Evolutionary conservation across 2,113 vertebrate genomes (phyloP).

Genomic region (Bucco capensis): DNA sequence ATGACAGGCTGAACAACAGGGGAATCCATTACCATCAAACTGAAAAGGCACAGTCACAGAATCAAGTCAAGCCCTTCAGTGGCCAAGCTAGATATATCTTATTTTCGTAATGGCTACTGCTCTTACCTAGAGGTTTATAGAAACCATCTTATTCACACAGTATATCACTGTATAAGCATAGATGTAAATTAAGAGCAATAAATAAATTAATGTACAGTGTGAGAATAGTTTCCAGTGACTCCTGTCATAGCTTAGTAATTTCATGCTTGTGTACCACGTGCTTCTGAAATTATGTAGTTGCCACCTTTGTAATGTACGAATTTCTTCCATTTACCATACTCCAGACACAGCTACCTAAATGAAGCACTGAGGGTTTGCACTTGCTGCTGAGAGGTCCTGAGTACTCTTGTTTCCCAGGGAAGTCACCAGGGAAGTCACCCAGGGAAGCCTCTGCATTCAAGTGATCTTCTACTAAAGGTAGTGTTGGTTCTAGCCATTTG

Average conservation of each 20-base stretch:
- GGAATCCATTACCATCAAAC: slow-evolving; percentile 17
- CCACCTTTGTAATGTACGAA: background rate
- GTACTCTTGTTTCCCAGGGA: background rate
- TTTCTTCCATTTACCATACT: background rate
- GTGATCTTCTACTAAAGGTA: background rate
- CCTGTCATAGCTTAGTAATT: background rate
- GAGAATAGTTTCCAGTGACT: background rate
- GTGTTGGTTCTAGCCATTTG: background rate
- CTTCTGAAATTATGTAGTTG: slow-evolving; percentile 5
- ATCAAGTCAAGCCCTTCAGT: background rate
- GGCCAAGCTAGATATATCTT: background rate
- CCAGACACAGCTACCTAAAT: background rate
- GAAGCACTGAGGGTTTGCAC: background rate
- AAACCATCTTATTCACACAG: background rate
- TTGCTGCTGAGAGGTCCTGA: background rate
- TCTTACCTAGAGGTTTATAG: background rate
- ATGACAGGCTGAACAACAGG: slow-evolving; percentile 20
- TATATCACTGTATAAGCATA: background rate
- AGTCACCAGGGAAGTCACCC: accelerated
- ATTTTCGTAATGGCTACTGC: background rate
- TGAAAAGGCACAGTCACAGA: background rate
- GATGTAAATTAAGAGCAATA: background rate
- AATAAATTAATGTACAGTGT: background rate
- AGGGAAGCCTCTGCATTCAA: background rate
- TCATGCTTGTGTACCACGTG: background rate